Evolutionary conservation across 1,140 invertebrate genomes (phyloP).

Genomic region (Penaeus vannamei): DNA sequence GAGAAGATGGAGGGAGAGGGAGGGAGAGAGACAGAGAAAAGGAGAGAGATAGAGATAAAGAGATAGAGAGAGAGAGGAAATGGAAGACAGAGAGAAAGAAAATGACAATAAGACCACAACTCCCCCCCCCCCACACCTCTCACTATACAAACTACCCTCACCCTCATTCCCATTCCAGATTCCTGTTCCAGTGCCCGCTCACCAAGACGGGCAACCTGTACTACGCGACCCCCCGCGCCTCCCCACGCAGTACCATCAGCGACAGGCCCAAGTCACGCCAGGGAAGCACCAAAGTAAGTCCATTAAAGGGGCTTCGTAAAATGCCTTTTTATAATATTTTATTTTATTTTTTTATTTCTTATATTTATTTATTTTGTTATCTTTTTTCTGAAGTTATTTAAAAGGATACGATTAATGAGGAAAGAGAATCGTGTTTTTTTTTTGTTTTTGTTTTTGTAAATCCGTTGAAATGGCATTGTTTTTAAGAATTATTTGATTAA

Average conservation of each 20-base stretch:
- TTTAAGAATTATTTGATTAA: too few species aligned
- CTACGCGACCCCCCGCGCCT: conserved; percentile 56
- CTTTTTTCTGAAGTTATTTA: too few species aligned
- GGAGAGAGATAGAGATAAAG: not conserved
- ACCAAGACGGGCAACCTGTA: conserved; percentile 85
- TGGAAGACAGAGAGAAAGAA: too few species aligned
- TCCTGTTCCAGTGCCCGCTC: conserved; percentile 85
- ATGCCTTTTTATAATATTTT: not conserved
- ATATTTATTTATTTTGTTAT: too few species aligned
- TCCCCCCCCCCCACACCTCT: too few species aligned
- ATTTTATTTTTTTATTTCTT: not conserved
- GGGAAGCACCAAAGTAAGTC: conserved; percentile 40
- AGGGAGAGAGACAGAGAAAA: not conserved
- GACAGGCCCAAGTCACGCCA: not conserved
- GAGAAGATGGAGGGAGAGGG: not conserved
- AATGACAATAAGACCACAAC: too few species aligned
- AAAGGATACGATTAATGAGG: too few species aligned
- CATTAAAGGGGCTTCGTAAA: not conserved
- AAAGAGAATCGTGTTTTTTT: too few species aligned
- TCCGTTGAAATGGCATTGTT: too few species aligned
- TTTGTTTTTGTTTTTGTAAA: too few species aligned
- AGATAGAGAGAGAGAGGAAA: not conserved
- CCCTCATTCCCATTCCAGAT: conserved; percentile 42
- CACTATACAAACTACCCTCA: too few species aligned
- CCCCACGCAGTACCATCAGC: conserved; percentile 51